Evolutionary conservation across 2,113 vertebrate species (phyloP).

Genomic region (Salvelinus fontinalis): DNA sequence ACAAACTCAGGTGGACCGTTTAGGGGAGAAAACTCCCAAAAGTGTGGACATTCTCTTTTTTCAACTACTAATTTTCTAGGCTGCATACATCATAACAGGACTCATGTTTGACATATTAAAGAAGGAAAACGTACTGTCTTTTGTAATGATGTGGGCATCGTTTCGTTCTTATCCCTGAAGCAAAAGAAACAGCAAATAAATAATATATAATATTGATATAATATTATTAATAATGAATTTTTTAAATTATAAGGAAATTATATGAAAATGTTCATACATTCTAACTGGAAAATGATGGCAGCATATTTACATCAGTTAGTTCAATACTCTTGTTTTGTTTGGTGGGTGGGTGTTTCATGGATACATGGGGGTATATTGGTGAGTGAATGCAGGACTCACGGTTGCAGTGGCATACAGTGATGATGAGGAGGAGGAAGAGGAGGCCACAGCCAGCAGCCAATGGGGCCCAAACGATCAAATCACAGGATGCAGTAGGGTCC

Average conservation of each 20-base stretch:
- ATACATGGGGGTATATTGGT: not conserved
- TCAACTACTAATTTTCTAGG: not conserved
- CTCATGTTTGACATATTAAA: no score
- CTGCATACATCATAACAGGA: no score
- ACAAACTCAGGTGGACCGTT: not conserved
- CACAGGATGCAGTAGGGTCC: slow-evolving; percentile 33
- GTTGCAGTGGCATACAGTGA: slow-evolving; percentile 61
- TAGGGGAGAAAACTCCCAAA: not conserved
- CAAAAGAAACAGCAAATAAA: not conserved
- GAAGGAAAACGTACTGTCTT: slow-evolving; percentile 16
- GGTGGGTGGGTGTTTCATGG: not conserved
- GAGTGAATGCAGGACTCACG: slow-evolving; percentile 65
- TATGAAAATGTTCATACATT: no score
- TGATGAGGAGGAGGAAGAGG: slow-evolving; percentile 71
- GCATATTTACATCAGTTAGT: no score
- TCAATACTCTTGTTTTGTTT: no score
- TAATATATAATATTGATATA: not conserved
- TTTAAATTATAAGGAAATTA: no score
- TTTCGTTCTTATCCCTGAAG: slow-evolving; percentile 65
- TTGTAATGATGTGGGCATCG: slow-evolving; percentile 78
- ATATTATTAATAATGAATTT: no score
- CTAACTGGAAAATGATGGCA: no score
- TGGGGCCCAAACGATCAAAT: slow-evolving; percentile 67
- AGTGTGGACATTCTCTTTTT: no score
- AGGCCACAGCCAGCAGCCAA: slow-evolving; percentile 67